These are phyloP conservation scores for Tinea trinotella DNA, from an alignment of 2,888 invertebrate genomes.

Conservation along the genomic window DNA sequence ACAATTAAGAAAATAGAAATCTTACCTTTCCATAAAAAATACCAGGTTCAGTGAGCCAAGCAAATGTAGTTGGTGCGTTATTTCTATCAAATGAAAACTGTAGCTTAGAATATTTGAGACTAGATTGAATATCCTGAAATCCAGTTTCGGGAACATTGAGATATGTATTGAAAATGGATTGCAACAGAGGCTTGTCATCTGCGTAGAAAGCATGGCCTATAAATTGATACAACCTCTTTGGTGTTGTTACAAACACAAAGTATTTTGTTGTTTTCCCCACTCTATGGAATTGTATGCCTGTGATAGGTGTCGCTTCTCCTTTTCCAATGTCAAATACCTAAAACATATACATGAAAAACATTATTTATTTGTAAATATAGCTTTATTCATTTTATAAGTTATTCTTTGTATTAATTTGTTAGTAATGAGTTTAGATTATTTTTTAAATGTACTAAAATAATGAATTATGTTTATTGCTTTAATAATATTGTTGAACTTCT, in stretches of 20 bases:
- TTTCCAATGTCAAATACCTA: conserved; percentile 92
- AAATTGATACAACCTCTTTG: conserved; percentile 89
- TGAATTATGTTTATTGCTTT: no score
- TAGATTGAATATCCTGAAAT: conserved; percentile 81
- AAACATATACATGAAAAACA: conserved; percentile 23
- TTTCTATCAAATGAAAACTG: conserved; percentile 81
- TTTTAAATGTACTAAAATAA: no score
- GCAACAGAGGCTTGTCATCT: conserved; percentile 85
- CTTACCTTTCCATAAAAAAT: conserved; percentile 84
- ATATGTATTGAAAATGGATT: conserved; percentile 84
- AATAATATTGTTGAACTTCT: no score
- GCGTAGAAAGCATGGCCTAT: conserved; percentile 78
- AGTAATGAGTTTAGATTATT: no score
- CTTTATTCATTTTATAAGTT: no score
- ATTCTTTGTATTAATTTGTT: no score
- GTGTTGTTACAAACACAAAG: conserved; percentile 87
- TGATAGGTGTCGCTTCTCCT: conserved; percentile 83
- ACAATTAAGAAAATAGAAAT: neutral
- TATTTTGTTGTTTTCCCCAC: conserved; percentile 81
- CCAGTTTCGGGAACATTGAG: conserved; percentile 79
- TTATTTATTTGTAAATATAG: no score
- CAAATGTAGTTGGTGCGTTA: conserved; percentile 82
- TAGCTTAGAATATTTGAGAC: conserved; percentile 82
- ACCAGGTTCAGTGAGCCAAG: conserved; percentile 90
- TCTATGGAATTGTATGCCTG: conserved; percentile 88